Percentiles rank a stretch among this genome's conserved stretches.
These are phyloP conservation scores for Hypsibius dujardini DNA, from an alignment of 1,140 invertebrate genomes.

Conservation along the genomic window DNA sequence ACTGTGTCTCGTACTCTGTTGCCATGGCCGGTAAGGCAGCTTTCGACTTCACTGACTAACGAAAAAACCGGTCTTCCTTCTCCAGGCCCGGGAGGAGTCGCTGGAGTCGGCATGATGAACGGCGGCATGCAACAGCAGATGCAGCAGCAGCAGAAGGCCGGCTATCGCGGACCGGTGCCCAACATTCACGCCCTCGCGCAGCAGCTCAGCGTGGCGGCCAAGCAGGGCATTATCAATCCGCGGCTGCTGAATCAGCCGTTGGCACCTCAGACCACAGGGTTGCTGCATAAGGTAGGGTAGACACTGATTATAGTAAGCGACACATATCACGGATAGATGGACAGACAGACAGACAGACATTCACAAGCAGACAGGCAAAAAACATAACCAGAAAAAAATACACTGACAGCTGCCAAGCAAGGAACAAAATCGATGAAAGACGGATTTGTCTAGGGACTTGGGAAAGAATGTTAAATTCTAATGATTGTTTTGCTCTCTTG, in stretches of 20 bases:
- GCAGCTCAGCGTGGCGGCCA: constrained; percentile 27
- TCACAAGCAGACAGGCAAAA: too few relatives aligned
- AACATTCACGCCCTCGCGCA: background rate
- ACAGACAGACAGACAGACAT: background rate
- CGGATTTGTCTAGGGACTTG: too few relatives aligned
- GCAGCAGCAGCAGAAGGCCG: background rate
- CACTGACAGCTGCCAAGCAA: too few relatives aligned
- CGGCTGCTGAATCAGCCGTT: constrained; percentile 82
- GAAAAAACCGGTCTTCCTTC: background rate
- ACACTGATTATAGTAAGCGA: background rate
- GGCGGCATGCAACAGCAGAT: background rate
- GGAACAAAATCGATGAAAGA: too few relatives aligned
- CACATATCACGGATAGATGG: background rate
- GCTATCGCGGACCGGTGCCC: background rate
- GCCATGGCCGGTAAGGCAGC: too few relatives aligned
- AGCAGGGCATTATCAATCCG: constrained; percentile 31
- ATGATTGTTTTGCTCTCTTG: background rate
- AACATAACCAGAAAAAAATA: too few relatives aligned
- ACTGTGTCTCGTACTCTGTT: too few relatives aligned
- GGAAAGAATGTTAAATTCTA: background rate
- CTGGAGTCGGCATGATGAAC: background rate
- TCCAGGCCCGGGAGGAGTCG: background rate
- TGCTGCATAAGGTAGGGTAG: constrained; percentile 44
- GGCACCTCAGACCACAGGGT: constrained; percentile 70
- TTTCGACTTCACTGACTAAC: background rate